Conservation (phyloP, 2,113 vertebrate genomes). For the Carlito syrichta region DNA sequence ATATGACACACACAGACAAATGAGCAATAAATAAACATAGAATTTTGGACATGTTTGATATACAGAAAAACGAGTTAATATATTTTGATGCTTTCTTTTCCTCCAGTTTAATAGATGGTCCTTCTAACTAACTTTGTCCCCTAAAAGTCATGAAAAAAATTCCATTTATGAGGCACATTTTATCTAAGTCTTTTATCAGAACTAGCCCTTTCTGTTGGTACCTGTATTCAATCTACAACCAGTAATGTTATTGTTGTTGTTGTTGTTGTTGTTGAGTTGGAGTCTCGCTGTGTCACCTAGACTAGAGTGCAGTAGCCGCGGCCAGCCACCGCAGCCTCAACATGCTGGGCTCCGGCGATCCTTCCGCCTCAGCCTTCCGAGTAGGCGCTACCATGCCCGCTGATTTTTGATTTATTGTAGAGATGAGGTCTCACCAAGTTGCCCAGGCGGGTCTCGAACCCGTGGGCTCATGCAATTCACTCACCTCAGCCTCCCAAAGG, state of each 20-base stretch:
- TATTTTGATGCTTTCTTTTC: background rate
- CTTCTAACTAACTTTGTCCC: background rate
- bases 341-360: no score
- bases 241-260: background rate
- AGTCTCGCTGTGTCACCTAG: no score
- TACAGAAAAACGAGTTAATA: background rate
- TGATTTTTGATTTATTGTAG: no score
- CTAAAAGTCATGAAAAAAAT: background rate
- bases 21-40: conserved; percentile 1
- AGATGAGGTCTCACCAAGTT: no score
- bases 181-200: background rate
- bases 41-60: background rate
- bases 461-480: no score
- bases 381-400: no score
- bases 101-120: background rate
- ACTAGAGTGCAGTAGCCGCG: no score
- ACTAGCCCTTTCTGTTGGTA: background rate
- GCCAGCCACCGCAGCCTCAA: no score
- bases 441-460: no score
- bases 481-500: no score
- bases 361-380: no score
- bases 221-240: background rate
- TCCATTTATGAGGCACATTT: background rate
- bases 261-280: no score
- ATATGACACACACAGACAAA: background rate